Evolutionary conservation across 2,113 vertebrate genomes (phyloP).

Genomic region (Vidua chalybeata): DNA sequence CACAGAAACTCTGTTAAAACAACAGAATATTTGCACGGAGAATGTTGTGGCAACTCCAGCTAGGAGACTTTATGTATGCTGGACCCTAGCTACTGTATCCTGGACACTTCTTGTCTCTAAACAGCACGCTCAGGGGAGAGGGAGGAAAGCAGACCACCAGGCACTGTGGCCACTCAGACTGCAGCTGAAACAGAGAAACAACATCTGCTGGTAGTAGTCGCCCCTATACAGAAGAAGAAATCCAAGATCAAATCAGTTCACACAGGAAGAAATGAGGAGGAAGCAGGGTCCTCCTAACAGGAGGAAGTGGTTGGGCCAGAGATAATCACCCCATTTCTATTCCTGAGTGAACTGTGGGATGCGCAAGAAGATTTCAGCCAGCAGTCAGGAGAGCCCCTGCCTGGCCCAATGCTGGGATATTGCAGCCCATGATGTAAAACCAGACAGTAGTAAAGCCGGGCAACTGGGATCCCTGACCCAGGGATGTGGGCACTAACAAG

Average conservation of each 20-base stretch:
- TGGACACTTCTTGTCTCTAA: not conserved
- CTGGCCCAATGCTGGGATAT: no score
- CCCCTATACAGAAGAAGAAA: not conserved
- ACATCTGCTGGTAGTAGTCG: not conserved
- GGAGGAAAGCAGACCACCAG: not conserved
- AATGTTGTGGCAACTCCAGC: not conserved
- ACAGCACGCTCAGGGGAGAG: not conserved
- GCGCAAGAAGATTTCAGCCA: not conserved
- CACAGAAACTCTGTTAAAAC: not conserved
- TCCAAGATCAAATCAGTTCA: not conserved
- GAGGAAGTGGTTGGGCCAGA: not conserved
- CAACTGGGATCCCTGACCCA: not conserved
- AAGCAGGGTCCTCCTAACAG: not conserved
- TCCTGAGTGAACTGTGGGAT: not conserved
- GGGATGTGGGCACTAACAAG: no score
- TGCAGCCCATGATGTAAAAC: not conserved
- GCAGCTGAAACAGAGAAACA: not conserved
- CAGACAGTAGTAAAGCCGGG: not conserved
- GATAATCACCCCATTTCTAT: not conserved
- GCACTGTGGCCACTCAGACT: not conserved
- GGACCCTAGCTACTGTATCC: not conserved
- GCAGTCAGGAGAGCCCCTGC: not conserved
- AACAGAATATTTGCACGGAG: not conserved
- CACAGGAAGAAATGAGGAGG: not conserved
- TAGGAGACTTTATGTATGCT: not conserved